Base-by-base conservation (phyloP, 2,888 invertebrate species). In the Eristalinus aeneus region DNA sequence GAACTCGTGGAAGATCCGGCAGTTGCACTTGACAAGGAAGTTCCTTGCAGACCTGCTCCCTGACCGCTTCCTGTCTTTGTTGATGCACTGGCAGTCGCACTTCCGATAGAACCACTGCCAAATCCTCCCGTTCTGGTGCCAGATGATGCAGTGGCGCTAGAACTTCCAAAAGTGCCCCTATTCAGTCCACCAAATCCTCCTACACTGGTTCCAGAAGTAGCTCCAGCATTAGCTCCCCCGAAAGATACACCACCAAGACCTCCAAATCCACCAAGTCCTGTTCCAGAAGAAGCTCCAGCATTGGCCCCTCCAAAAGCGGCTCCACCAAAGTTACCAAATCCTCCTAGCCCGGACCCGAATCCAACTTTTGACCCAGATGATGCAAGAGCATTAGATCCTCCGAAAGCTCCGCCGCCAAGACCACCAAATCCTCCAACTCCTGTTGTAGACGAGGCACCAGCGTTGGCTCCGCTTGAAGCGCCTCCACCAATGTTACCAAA, bases 141-240 rank as follows among this genome's bases (percentile, higher is more conserved):
- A 39, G 39, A n/a, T 4, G 39, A 39, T 6, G 39, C 39, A 39
- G n/a, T n/a, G 12, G 46, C 46, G 8, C 16, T 8, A 8, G 16
- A n/a, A 6, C n/a, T 6, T 16, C 16, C n/a, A 46, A n/a, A 16
- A 23, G 23, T 11, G 22, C 10, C 6, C 0, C 22, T 22, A 20
- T 20, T 20, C 0, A 20, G 20, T 1, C 22, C 54, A 22, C 22
- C 3, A 54, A 2, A 8, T 10, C 22, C 54, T 2, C 54, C 54
- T 2, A 69, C 5, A 63, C 74, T 0, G 87, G 83, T 12, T 53
- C 77, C 54, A 80, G 69, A 0, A 89, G 89, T 20, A 0, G 68
- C 23, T 88, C 32, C 32, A 88, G 69, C 63, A 72, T 56, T 27
- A 89, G 79, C 71, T 75, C 73, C 68, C 58, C 67, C 60, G 60